Evolutionary conservation across 1,140 invertebrate species (phyloP), one percentile per base, ranked within the genome.

Genomic region (Anthonomus grandis): DNA sequence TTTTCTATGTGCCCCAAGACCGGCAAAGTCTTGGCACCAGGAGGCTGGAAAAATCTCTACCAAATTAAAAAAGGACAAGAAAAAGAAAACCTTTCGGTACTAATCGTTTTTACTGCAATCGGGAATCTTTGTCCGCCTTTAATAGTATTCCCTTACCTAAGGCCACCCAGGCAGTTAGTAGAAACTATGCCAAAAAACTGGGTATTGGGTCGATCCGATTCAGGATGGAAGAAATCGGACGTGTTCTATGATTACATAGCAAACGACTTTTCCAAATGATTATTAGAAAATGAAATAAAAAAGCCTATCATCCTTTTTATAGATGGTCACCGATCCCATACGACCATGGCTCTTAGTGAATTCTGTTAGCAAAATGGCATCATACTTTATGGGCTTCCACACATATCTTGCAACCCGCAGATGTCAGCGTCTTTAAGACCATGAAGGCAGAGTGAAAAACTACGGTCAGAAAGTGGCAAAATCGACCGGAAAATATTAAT

Each of bases 171-270:
- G 50, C 45, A 50, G 6, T 53, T 73, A 13, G 59, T 46, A 15
- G 34, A 63, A 27, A 67, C 52, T 49, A 58, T 73, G 17, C 71
- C 71, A 23, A 17, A 59, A 42, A 44, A 64, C 21, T 76, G 71
- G 69, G 55, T 21, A 12, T 13, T 77, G 4, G 74, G 73, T 5
- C 65, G 59, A 42, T 65, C 64, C 19, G 69, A 76, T n/a, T 64
- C 39, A 6, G 72, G 75, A 0, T 77, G 72, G 73, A 76, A 76
- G 66, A 68, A 54, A 9, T 47, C 44, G 17, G 70, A 70, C 58
- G 60, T 66, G 4, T 77, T 76, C 62, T 74, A 64, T 62, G 74
- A 75, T 65, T 77, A 72, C 51, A 58, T 75, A 10, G 57, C 65
- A 3, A 75, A 78, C 57, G 37, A 60, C 17, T 72, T 76, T 45